A percentile compares a stretch with the other conserved stretches of the same genome.
Evolutionary conservation across 1,140 invertebrate genomes (phyloP).

Genomic region (Eriosoma lanigerum): DNA sequence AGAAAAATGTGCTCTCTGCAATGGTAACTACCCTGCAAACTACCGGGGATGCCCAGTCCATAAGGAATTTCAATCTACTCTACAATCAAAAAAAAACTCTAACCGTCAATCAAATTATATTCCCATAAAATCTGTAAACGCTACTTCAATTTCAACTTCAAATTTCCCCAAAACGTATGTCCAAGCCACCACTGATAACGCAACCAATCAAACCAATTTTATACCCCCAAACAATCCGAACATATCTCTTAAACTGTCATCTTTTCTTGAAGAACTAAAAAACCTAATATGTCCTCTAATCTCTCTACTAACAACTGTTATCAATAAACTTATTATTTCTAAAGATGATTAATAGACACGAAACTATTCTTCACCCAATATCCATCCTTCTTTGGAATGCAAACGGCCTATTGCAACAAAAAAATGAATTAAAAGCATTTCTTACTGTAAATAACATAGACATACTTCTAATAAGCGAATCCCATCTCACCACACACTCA

Average conservation of each 20-base stretch:
- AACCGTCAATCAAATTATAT: background rate
- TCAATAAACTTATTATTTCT: background rate
- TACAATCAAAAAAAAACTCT: background rate
- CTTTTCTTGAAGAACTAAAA: background rate
- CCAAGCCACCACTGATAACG: no score
- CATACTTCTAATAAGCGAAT: no score
- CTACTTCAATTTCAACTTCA: background rate
- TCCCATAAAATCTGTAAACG: background rate
- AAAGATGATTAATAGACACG: background rate
- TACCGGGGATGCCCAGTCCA: slow-evolving; percentile 56
- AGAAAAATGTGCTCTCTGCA: slow-evolving; percentile 57
- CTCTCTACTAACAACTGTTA: background rate
- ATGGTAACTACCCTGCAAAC: slow-evolving; percentile 58
- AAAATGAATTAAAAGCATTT: background rate
- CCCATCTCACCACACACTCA: no score
- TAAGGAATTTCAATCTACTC: background rate
- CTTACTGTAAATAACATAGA: no score
- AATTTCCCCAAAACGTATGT: background rate
- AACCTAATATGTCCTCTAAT: background rate
- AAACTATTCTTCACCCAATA: background rate
- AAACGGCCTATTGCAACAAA: background rate
- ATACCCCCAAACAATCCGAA: background rate
- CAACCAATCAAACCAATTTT: no score
- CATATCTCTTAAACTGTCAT: background rate
- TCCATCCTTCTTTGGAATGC: background rate